These are phyloP conservation scores for Axea sp. DNA, from an alignment of 2,888 invertebrate genomes.

Conservation along the genomic window DNA sequence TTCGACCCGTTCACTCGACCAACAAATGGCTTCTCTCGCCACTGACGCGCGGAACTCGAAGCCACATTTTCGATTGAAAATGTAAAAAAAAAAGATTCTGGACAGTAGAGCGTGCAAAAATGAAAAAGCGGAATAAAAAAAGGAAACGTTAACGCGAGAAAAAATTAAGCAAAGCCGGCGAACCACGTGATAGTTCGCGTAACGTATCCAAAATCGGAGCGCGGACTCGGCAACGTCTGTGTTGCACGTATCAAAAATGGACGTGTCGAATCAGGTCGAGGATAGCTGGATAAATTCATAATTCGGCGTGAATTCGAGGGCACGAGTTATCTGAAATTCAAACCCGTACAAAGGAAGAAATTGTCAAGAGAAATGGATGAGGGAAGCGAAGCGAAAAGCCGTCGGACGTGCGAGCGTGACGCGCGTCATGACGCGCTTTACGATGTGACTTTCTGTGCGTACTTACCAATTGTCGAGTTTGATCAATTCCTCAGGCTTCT, in stretches of 20 bases:
- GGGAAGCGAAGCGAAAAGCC: no score
- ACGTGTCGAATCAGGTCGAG: not conserved
- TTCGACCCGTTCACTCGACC: not conserved
- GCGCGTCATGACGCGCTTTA: constrained; percentile 26
- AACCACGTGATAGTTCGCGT: constrained; percentile 29
- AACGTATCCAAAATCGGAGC: constrained; percentile 38
- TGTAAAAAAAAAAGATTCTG: not conserved
- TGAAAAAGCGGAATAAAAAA: no score
- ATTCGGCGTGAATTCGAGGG: no score
- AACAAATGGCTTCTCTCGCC: constrained; percentile 35
- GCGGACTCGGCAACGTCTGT: not conserved
- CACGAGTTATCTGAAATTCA: no score
- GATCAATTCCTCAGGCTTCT: constrained; percentile 96
- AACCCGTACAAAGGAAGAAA: no score
- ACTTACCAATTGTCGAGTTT: constrained; percentile 97
- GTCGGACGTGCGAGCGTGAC: no score
- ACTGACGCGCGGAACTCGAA: not conserved
- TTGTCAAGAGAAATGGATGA: no score
- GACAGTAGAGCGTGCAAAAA: not conserved
- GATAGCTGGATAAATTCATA: no score
- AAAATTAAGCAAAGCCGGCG: constrained; percentile 8
- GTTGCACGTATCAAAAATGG: constrained; percentile 17
- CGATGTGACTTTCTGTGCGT: constrained; percentile 1
- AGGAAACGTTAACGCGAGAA: not conserved
- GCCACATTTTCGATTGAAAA: not conserved